Evolutionary conservation across 2,113 vertebrate genomes (phyloP), one percentile per base, ranked within the genome.

Genomic region (Setophaga petechia): DNA sequence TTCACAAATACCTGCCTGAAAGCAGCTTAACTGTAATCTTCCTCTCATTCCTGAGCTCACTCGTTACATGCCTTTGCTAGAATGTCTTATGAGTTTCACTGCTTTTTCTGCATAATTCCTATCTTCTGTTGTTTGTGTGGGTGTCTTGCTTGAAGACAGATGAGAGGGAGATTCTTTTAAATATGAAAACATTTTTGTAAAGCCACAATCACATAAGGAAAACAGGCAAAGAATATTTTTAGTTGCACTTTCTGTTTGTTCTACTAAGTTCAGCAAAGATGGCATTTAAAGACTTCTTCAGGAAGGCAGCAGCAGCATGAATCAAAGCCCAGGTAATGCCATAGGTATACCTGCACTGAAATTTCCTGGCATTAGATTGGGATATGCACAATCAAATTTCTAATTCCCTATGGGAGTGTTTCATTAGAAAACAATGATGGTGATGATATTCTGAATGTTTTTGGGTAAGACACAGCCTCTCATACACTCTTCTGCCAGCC

Each of bases 41-140:
- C 39, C 73, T 84, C 72, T 86, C 4, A 2, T n/a, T 85, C 46
- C 51, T 15, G 27, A 74, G 59, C 33, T 47, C 30, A 18, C 15
- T 72, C 7, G 2, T 39, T 52, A 44, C 2, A 4, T 83, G 91
- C 43, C 55, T 91, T 69, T 69, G 46, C 73, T 55, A 55, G 68
- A 62, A 92, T 63, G 30, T 77, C 90, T 87, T 68, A 28, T 11
- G 19, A 59, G 46, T 66, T 77, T 83, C 59, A 51, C 84, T 71
- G 39, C 74, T 93, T 85, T 39, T 55, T 75, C 59, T 80, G 71
- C 67, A 74, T 79, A 66, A 83, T 93, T 85, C 44, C 11, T 71
- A 28, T 76, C 67, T 71, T 79, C 82, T 84, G 82, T 59, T 94
- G 77, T 83, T 93, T 90, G 52, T 58, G 87, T 95, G 92, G 83